Evolutionary conservation across 2,888 invertebrate species (phyloP).

Genomic region (Napeogenes sylphis): DNA sequence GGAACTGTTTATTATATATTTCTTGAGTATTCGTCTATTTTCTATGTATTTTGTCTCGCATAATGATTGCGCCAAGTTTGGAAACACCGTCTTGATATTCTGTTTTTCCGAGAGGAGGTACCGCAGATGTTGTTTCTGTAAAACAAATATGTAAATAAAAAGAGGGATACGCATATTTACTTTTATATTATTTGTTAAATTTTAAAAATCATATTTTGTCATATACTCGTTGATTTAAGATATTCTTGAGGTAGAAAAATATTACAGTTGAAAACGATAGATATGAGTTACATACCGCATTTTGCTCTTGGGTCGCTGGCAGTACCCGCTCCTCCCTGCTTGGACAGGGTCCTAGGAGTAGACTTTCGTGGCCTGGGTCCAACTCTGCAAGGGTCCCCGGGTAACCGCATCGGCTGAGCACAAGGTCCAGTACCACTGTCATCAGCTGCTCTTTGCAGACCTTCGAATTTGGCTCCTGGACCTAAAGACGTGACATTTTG

Average conservation of each 20-base stretch:
- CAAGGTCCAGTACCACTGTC: conserved; percentile 74
- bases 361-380: conserved; percentile 60
- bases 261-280: no score
- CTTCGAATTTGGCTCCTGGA: conserved; percentile 77
- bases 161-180: background rate
- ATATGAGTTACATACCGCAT: conserved; percentile 48
- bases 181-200: no score
- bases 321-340: conserved; percentile 46
- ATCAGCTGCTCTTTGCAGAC: conserved; percentile 75
- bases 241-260: no score
- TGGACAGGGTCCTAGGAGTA: conserved; percentile 59
- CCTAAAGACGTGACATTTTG: conserved; percentile 39
- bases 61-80: conserved; percentile 79
- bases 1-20: background rate
- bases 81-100: conserved; percentile 82
- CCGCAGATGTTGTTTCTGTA: conserved; percentile 61
- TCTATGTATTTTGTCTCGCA: conserved; percentile 77
- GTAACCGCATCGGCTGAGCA: conserved; percentile 75
- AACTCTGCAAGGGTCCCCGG: conserved; percentile 78
- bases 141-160: conserved; percentile 4
- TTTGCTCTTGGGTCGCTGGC: conserved; percentile 55
- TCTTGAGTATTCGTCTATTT: conserved; percentile 33
- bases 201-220: no score
- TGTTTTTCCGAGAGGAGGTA: conserved; percentile 71
- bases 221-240: no score